Percentiles rank a stretch among this genome's conserved stretches.
These are phyloP conservation scores for Pectinophora gossypiella DNA, from an alignment of 1,140 invertebrate species.

Conservation along the genomic window DNA sequence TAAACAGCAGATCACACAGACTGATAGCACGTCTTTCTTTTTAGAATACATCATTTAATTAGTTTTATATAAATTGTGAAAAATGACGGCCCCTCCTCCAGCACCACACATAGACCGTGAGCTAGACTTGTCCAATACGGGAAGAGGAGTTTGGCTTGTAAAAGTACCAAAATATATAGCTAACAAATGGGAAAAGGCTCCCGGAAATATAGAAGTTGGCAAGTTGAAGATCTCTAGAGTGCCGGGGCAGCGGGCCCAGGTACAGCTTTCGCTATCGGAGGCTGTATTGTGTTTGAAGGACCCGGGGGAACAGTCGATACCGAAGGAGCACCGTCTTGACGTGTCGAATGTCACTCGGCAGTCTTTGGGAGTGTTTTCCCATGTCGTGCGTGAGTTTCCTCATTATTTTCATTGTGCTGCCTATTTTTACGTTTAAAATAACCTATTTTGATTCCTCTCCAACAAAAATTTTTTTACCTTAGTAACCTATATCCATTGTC, in stretches of 20 bases:
- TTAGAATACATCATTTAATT: no score
- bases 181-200: constrained; percentile 91
- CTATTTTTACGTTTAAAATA: no score
- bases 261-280: constrained; percentile 76
- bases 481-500: not conserved
- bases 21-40: no score
- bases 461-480: not conserved
- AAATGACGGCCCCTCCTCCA: constrained; percentile 41
- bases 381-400: constrained; percentile 79
- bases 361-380: constrained; percentile 92
- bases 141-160: constrained; percentile 94
- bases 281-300: constrained; percentile 82
- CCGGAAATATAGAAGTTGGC: constrained; percentile 78
- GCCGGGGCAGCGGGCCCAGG: constrained; percentile 76
- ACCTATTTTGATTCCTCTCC: no score
- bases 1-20: no score
- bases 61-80: no score
- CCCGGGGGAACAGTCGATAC: constrained; percentile 82
- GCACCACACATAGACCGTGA: constrained; percentile 80
- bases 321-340: constrained; percentile 93
- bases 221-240: constrained; percentile 76
- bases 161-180: constrained; percentile 98
- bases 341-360: constrained; percentile 92
- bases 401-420: no score
- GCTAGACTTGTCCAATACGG: constrained; percentile 91